Evolutionary conservation across 2,888 invertebrate genomes (phyloP).

Genomic region (Apoderus coryli): DNA sequence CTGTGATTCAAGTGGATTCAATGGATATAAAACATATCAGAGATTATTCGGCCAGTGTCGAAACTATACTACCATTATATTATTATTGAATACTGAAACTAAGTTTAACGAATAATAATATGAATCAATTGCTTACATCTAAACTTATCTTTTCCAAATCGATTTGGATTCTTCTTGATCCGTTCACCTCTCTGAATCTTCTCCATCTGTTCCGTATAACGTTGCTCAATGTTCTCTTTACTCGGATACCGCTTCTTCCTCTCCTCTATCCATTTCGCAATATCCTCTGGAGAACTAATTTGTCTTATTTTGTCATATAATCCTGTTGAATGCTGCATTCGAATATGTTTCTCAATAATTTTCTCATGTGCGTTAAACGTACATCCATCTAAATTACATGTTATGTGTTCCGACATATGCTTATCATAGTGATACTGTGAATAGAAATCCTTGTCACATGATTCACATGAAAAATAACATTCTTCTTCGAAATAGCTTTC

Average conservation of each 20-base stretch:
- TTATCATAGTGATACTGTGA: conserved; percentile 41
- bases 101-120: too few relatives aligned
- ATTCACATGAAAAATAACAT: conserved; percentile 46
- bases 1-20: too few relatives aligned
- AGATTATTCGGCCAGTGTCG: too few relatives aligned
- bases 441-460: conserved; percentile 66
- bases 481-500: conserved; percentile 19
- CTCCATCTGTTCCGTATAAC: conserved; percentile 47
- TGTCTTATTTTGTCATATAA: conserved; percentile 64
- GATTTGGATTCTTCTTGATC: conserved; percentile 33
- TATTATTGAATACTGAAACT: too few relatives aligned
- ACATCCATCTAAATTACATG: conserved; percentile 71
- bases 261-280: conserved; percentile 71
- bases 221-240: conserved; percentile 43
- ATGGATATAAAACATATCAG: too few relatives aligned
- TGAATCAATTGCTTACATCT: conserved; percentile 29
- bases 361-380: conserved; percentile 63
- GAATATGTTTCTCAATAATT: conserved; percentile 65
- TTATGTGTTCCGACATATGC: conserved; percentile 61
- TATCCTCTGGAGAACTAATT: conserved; percentile 64
- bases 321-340: conserved; percentile 73
- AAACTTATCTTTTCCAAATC: conserved; percentile 34
- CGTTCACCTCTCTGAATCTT: conserved; percentile 62
- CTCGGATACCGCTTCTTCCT: conserved; percentile 47
- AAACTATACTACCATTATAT: too few relatives aligned